Conservation (phyloP, 2,888 invertebrate species). For the Drosophila buzzatii region DNA sequence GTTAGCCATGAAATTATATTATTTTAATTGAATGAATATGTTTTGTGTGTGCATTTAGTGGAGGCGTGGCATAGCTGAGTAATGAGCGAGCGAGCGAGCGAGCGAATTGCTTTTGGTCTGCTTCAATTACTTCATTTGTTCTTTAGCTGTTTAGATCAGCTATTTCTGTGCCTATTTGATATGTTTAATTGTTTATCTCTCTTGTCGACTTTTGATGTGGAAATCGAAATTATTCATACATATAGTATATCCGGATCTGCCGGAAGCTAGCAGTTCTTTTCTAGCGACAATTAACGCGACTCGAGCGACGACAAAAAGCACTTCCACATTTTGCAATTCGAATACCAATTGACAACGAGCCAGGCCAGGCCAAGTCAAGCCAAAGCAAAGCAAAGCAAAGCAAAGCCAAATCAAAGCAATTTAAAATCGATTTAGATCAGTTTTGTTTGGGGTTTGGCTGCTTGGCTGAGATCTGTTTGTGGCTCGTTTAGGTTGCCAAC, state of each 20-base stretch:
- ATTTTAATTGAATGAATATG: background rate
- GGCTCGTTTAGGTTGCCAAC: slow-evolving; percentile 13
- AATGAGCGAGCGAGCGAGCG: background rate
- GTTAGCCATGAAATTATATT: background rate
- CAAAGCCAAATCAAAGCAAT: slow-evolving; percentile 41
- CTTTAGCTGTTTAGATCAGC: background rate
- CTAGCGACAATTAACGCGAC: slow-evolving; percentile 33
- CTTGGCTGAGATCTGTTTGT: background rate
- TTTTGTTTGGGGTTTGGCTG: slow-evolving; percentile 30
- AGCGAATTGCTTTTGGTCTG: background rate
- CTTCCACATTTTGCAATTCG: slow-evolving; percentile 59
- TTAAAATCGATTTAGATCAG: slow-evolving; percentile 63
- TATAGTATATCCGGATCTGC: slow-evolving; percentile 7
- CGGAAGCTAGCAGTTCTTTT: slow-evolving; percentile 30
- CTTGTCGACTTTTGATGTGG: background rate
- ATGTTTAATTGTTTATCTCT: background rate
- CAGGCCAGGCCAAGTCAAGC: slow-evolving; percentile 19
- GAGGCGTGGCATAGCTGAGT: background rate
- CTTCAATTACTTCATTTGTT: background rate
- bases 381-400: slow-evolving; percentile 40
- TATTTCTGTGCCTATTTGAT: background rate
- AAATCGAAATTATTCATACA: background rate
- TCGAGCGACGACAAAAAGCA: slow-evolving; percentile 42
- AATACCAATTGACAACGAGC: slow-evolving; percentile 39
- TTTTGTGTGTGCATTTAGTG: background rate